Conservation (phyloP, 2,113 vertebrate species). For the Upupa epops region DNA sequence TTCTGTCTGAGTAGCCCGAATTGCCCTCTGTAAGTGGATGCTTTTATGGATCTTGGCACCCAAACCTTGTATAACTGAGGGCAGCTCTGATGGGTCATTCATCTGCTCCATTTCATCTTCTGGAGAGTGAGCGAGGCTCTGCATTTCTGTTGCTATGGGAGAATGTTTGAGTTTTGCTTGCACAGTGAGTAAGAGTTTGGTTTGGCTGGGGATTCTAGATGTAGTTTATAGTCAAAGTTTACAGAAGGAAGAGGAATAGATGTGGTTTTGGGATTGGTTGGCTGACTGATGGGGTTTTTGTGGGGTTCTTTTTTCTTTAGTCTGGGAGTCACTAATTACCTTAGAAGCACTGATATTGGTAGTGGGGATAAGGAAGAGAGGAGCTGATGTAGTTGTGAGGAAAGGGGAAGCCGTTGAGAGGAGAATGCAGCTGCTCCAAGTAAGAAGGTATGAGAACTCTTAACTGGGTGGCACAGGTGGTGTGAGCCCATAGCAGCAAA, state of each 20-base stretch:
- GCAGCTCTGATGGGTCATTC: background rate
- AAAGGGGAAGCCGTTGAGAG: background rate
- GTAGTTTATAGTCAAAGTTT: background rate
- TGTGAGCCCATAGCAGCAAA: accelerated
- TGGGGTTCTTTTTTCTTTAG: background rate
- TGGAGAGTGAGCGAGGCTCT: background rate
- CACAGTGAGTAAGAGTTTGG: background rate
- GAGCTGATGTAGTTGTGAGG: background rate
- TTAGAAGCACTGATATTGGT: background rate
- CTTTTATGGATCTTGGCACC: background rate
- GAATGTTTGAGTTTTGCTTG: background rate
- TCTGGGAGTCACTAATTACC: background rate
- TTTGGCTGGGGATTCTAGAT: background rate
- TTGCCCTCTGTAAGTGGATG: background rate
- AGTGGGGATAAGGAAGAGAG: background rate
- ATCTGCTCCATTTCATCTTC: background rate
- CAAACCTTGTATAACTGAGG: background rate
- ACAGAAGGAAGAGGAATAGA: background rate
- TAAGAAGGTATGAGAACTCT: background rate
- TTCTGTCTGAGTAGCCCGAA: constrained; percentile 9
- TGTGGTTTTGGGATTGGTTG: background rate
- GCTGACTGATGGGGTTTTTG: background rate
- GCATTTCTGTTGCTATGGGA: background rate
- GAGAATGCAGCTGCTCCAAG: background rate
- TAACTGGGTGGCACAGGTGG: background rate